Base-by-base conservation (phyloP, 2,113 vertebrate genomes). In the Zapus hudsonius region DNA sequence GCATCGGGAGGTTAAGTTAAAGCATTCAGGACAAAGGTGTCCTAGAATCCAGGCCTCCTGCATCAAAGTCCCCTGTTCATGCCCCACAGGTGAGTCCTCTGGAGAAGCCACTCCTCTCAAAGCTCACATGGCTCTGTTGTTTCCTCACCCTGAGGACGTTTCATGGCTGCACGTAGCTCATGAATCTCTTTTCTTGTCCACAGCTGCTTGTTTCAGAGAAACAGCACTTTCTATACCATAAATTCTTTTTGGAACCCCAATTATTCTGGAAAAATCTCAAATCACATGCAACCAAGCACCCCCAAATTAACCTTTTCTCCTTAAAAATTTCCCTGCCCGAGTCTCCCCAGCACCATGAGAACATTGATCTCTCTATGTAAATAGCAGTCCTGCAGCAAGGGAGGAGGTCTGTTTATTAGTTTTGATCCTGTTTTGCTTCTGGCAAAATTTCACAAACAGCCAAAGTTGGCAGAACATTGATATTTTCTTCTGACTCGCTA, bases 381-480 rank as follows among this genome's bases (percentile, higher is more conserved):
- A 95, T 61, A 92, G 82, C 40, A 89, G 79, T 82, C 86, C 52
- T 20, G n/a, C 73, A 94, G 95, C 87, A 44, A 91, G 90, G 89
- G 91, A 94, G 84, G 92, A 94, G 94, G 87, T 91, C 96, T 97
- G 97, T 97, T 97, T 96, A 94, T 96, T 90, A 95, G 94, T 96
- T 96, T 92, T 92, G 81, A 97, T 96, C 91, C 95, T 95, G 93
- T 95, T 96, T 96, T 83, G 96, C 97, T 96, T 91, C 93, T 97
- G 95, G 96, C 95, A 95, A 93, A 92, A 80, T 93, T 91, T 95
- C 95, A 88, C 95, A 73, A 92, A 94, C 74, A 95, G 91, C 74
- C 91, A 84, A 91, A 94, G 89, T 83, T 97, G 95, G 95, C 97
- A 97, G 95, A 90, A 94, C 93, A 81, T 59, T 7, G 89, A 38